Conservation (phyloP, 2,888 invertebrate species). For the Anagyrus pseudococci region DNA sequence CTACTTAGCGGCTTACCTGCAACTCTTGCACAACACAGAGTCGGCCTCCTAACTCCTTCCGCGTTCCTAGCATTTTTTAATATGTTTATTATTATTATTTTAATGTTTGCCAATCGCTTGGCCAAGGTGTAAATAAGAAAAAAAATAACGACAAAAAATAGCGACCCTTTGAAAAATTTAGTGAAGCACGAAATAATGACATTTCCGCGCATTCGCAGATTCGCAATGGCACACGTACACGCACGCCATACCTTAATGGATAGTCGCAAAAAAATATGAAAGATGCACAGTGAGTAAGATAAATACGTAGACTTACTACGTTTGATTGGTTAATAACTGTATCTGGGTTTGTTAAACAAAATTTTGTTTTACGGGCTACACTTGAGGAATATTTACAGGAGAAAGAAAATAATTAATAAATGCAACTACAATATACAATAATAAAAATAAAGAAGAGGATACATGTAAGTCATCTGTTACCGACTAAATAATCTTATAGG, state of each 20-base stretch:
- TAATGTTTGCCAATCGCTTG: no score
- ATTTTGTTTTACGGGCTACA: not conserved
- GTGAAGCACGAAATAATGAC: no score
- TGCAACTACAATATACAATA: constrained; percentile 49
- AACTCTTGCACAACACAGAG: constrained; percentile 37
- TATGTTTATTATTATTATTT: no score
- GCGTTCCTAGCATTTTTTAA: constrained; percentile 16
- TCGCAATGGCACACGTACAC: not conserved
- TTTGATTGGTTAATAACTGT: not conserved
- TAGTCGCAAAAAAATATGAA: not conserved
- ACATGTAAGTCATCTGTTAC: constrained; percentile 41
- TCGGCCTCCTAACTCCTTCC: constrained; percentile 38
- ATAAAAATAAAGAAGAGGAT: constrained; percentile 9
- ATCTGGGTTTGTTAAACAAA: constrained; percentile 27
- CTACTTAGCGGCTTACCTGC: constrained; percentile 43
- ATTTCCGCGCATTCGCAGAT: no score
- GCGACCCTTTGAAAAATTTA: no score
- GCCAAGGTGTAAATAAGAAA: no score
- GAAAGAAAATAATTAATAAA: constrained; percentile 2
- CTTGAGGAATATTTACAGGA: not conserved
- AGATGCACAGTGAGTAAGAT: not conserved
- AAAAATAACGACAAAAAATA: no score
- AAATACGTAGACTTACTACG: not conserved
- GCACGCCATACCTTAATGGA: not conserved
- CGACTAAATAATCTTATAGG: constrained; percentile 37